These are phyloP conservation scores for Cynopterus brachyotis DNA, from an alignment of 2,113 vertebrate genomes.

Conservation along the genomic window DNA sequence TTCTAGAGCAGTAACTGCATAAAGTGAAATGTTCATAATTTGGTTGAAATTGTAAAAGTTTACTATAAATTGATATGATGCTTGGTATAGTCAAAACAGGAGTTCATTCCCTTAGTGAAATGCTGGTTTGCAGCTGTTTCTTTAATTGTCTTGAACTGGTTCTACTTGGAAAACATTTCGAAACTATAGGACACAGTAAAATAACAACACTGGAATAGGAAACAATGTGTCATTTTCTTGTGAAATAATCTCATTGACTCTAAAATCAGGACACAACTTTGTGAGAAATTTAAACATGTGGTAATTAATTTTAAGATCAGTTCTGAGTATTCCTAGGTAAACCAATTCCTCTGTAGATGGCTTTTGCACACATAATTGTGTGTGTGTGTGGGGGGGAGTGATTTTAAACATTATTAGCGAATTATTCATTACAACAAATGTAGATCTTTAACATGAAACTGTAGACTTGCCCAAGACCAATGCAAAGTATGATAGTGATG, in stretches of 20 bases:
- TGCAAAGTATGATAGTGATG: neutral
- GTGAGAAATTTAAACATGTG: neutral
- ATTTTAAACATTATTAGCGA: neutral
- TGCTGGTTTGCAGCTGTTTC: neutral
- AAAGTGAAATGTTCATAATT: conserved; percentile 4
- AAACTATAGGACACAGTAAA: neutral
- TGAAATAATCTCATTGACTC: conserved; percentile 40
- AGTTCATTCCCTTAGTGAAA: neutral
- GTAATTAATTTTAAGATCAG: conserved; percentile 42
- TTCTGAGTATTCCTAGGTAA: conserved; percentile 60
- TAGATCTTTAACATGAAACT: neutral
- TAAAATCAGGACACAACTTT: neutral
- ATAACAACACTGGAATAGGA: neutral
- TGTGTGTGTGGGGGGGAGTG: neutral
- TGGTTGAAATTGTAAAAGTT: neutral
- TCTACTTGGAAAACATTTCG: conserved; percentile 37
- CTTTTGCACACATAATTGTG: neutral
- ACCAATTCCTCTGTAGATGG: neutral
- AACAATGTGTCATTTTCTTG: neutral
- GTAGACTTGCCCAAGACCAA: neutral
- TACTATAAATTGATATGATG: neutral
- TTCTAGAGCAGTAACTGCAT: neutral
- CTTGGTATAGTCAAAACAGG: neutral
- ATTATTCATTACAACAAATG: conserved; percentile 17
- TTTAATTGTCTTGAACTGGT: neutral